Base-by-base conservation (phyloP, 1,140 invertebrate species). In the Calephelis nemesis region DNA sequence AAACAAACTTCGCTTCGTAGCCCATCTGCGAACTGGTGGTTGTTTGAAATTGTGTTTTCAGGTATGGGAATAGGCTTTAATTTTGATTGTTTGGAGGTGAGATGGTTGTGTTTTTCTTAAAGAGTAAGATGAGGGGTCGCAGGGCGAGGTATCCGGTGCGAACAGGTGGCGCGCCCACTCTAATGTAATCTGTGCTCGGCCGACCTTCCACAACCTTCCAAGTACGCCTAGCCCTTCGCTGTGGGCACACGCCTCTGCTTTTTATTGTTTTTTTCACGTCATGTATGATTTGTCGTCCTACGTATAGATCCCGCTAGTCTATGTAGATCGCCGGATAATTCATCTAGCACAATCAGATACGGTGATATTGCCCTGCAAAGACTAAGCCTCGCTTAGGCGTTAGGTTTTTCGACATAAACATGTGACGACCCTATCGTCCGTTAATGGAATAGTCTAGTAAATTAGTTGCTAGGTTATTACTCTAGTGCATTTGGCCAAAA, bases 191-290 rank as follows among this genome's bases (percentile, higher is more conserved):
- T 82, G 74, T 81, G 73, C 72, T 77, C 71, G 73, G 69, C 63
- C 84, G 85, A 87, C 88, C 88, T 90, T 87, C 82, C 80, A 85
- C 84, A 85, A 87, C 82, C 85, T 88, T 88, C 82, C 70, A 73
- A 76, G 69, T 81, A 81, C 74, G 70, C 67, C 79, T 78, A 71
- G 77, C 76, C 77, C 73, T 77, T 75, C 71, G 67, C 68, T 65
- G 74, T 78, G 74, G 78, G 76, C 76, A 74, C 69, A 77, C 76
- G 73, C 71, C 74, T 72, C 64, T 71, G 67, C 64, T 52, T 75
- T 68, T 72, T 74, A 68, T 71, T 54, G 69, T 71, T 66, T 42
- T 49, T 49, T 50, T 66, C 45, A 71, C 19, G n/a, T 39, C 39
- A 60, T 60, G 30, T 39, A 54, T 54, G 7, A 54, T 30, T 60